Base-by-base conservation (phyloP, 2,888 invertebrate genomes). In the Microctonus aethiopoides region DNA sequence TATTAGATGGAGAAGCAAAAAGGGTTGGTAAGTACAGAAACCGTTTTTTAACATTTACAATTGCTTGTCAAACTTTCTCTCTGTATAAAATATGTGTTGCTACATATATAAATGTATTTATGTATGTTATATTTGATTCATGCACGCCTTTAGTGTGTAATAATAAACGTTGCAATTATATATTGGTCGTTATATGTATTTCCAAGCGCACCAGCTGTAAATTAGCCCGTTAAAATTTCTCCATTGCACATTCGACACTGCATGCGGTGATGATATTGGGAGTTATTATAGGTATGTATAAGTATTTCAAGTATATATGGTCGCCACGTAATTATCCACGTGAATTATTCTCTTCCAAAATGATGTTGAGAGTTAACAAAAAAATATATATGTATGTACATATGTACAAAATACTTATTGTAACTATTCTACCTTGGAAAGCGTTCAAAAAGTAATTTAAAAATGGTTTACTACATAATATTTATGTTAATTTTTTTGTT, bases 141-240 rank as follows among this genome's bases (percentile, higher is more conserved):
- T 34, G 32, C 7, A 32, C 6, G n/a, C 2, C 41, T n/a, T 26
- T 13, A 11, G 0, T 24, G 24, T 22, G 13, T n/a, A 26, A 29
- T 29, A 52, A 54, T 65, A 69, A 72, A 54, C 59, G 46, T 65
- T 51, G 61, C 68, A 71, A 68, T 71, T 71, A 64, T 24, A 46
- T 46, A 57, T 63, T 41, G 26, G 51, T 52, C 61, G 20, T 68
- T 68, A 68, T 65, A 63, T 29, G 63, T 59, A 29, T 29, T 29
- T 29, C n/a, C n/a, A n/a, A n/a, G 46, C 51, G 59, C 46, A 63
- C 63, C 57, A 57, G 56, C 20, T 59, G 60, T 60, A 65, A 70
- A 70, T 70, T 65, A 70, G 41, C 41, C 39, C 10, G 66, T 39
- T 56, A 66, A 66, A 66, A 39, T 66, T 57, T 57, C 46, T 36